Conservation (phyloP, 2,888 invertebrate genomes). For the Calameuta idolon region DNA sequence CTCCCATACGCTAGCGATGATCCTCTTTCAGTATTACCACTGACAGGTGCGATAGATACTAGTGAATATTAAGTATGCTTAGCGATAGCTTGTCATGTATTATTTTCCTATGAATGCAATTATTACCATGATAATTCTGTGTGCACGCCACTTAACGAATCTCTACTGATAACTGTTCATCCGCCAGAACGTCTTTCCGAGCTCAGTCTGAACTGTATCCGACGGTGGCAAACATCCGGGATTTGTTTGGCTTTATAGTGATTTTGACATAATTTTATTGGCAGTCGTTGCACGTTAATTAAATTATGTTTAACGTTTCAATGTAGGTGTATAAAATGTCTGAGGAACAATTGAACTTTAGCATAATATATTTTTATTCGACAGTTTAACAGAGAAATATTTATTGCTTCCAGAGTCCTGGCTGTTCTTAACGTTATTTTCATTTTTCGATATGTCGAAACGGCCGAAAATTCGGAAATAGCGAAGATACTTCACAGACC, state of each 20-base stretch:
- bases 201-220: neutral
- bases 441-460: neutral
- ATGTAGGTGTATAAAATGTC: neutral
- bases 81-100: neutral
- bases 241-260: neutral
- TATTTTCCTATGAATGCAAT: slow-evolving; percentile 7
- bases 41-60: neutral
- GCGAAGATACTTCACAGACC: slow-evolving; percentile 59
- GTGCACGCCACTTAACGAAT: slow-evolving; percentile 42
- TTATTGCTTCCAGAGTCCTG: neutral
- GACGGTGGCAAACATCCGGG: neutral
- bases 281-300: neutral
- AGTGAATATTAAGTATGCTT: neutral
- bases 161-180: neutral
- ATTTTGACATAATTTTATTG: neutral
- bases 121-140: slow-evolving; percentile 35
- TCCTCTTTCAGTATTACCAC: neutral
- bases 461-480: slow-evolving; percentile 50
- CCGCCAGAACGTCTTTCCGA: neutral
- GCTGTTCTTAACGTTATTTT: neutral
- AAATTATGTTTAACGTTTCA: neutral
- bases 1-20: neutral
- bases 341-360: neutral
- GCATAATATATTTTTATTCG: neutral
- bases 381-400: neutral